Conservation (phyloP, 2,113 vertebrate species). For the Miniopterus natalensis region DNA sequence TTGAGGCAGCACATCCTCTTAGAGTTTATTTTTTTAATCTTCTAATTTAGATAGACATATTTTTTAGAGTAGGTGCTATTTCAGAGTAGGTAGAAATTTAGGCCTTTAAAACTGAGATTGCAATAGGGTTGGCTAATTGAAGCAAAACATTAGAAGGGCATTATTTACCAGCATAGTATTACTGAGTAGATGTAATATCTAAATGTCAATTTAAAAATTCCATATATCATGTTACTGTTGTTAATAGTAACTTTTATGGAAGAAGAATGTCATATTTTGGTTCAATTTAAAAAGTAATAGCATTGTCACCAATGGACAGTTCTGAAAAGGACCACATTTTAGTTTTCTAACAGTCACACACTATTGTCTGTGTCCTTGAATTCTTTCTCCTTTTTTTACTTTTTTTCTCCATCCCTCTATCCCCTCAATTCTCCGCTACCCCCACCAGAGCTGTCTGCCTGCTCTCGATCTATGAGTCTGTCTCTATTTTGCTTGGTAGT, state of each 20-base stretch:
- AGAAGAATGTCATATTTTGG: conserved; percentile 9
- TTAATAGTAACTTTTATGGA: conserved; percentile 21
- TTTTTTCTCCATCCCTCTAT: too few species aligned
- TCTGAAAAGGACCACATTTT: background rate
- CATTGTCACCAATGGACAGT: background rate
- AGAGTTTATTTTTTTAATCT: background rate
- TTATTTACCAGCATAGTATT: background rate
- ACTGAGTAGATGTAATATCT: background rate
- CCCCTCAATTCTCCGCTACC: too few species aligned
- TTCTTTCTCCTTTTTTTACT: too few species aligned
- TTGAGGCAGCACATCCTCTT: background rate
- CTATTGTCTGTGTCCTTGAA: too few species aligned
- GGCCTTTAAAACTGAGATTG: background rate
- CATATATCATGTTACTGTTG: background rate
- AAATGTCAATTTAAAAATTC: conserved; percentile 14
- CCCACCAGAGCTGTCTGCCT: too few species aligned
- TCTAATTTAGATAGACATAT: background rate
- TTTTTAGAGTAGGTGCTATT: background rate
- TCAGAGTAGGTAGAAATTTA: background rate
- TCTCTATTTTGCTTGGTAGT: too few species aligned
- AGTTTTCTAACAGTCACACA: background rate
- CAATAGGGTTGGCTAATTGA: background rate
- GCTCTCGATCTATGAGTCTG: too few species aligned
- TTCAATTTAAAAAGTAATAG: background rate
- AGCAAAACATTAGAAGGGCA: background rate